Conservation (phyloP, 2,797 vertebrate species). For the Oryzias dopingdopingensis region DNA sequence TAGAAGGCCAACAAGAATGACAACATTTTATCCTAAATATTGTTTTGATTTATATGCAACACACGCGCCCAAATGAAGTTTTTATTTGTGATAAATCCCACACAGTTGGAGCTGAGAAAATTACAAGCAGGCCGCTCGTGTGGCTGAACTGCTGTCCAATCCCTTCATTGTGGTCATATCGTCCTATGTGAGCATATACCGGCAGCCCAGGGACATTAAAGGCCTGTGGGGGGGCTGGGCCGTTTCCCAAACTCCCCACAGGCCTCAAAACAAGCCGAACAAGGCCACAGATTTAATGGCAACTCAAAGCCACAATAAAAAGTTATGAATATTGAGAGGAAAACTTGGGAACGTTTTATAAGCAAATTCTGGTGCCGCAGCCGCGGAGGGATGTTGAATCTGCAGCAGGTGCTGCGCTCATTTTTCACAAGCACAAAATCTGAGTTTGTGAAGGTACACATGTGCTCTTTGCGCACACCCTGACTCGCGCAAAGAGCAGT, state of each 20-base stretch:
- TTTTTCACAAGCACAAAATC: conserved; percentile 9
- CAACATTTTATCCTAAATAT: background rate
- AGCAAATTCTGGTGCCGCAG: conserved; percentile 13
- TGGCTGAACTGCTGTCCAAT: conserved; percentile 58
- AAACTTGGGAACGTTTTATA: too few relatives aligned
- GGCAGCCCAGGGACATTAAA: conserved; percentile 44
- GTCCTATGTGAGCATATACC: conserved; percentile 52
- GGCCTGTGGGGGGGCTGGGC: conserved; percentile 53
- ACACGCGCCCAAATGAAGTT: conserved; percentile 22
- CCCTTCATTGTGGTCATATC: conserved; percentile 76
- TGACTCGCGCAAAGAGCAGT: conserved; percentile 4
- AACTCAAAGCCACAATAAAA: conserved; percentile 50
- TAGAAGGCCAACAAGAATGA: background rate
- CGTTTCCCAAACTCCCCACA: conserved; percentile 54
- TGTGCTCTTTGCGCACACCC: too few relatives aligned
- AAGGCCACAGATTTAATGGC: conserved; percentile 65
- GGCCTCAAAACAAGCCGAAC: conserved; percentile 57
- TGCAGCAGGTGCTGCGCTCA: conserved; percentile 32
- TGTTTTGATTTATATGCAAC: background rate
- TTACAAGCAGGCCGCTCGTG: conserved; percentile 50
- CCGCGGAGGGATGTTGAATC: conserved; percentile 4
- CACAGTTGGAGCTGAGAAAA: conserved; percentile 26
- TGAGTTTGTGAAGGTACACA: conserved; percentile 23
- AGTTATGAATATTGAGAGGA: background rate
- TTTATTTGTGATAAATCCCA: conserved; percentile 32